A percentile compares a stretch with the other conserved stretches of the same genome.
Conservation (phyloP, 2,113 vertebrate genomes). For the Tupaia tana region DNA sequence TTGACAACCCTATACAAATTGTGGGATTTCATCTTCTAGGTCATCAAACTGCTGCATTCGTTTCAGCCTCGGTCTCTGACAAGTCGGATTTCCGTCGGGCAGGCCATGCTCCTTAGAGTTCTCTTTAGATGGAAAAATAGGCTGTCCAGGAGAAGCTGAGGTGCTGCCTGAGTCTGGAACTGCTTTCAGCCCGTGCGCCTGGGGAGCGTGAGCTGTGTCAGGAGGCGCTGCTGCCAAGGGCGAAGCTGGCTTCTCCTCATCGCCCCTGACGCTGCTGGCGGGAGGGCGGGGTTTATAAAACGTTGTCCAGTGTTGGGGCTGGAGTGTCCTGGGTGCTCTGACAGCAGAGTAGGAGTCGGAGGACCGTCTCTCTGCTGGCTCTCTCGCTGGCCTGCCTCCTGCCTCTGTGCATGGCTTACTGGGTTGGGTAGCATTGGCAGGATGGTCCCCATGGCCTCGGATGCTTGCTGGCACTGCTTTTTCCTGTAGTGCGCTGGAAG, state of each 20-base stretch:
- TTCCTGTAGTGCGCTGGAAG: constrained; percentile 86
- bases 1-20: constrained; percentile 93
- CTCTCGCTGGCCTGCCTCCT: constrained; percentile 83
- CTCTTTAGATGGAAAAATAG: constrained; percentile 77
- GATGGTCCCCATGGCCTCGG: constrained; percentile 72
- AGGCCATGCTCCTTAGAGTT: constrained; percentile 86
- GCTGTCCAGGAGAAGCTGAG: constrained; percentile 64
- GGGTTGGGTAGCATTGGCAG: constrained; percentile 79
- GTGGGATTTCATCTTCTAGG: constrained; percentile 95
- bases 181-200: constrained; percentile 75
- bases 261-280: constrained; percentile 82
- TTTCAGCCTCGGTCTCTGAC: constrained; percentile 93
- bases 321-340: constrained; percentile 93
- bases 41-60: constrained; percentile 96
- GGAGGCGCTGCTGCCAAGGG: constrained; percentile 73
- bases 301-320: constrained; percentile 94
- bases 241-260: constrained; percentile 84
- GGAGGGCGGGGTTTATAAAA: constrained; percentile 95
- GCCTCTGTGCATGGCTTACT: constrained; percentile 87
- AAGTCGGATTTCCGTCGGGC: constrained; percentile 89
- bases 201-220: constrained; percentile 66
- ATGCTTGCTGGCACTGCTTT: constrained; percentile 70
- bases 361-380: constrained; percentile 87
- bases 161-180: not conserved
- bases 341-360: constrained; percentile 85